Conservation (phyloP, 2,797 vertebrate genomes). For the Parambassis ranga region DNA sequence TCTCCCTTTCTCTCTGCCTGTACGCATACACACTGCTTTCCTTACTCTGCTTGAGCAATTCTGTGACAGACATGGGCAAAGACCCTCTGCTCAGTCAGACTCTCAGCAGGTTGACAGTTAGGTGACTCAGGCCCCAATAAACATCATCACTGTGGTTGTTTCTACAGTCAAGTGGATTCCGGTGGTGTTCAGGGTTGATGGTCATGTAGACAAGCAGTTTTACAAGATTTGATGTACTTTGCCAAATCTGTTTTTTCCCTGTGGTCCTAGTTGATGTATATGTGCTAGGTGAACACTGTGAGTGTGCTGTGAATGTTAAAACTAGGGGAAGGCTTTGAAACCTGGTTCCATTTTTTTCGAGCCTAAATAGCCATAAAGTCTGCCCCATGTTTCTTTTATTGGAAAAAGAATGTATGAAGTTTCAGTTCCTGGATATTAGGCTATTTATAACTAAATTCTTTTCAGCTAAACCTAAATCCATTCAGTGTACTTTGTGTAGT, state of each 20-base stretch:
- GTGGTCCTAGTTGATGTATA: constrained; percentile 4
- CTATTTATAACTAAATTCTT: background rate
- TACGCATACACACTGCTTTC: constrained; percentile 15
- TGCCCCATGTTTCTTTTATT: constrained; percentile 2
- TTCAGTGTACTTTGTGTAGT: no score
- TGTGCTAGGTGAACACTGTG: background rate
- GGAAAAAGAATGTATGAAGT: background rate
- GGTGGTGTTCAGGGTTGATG: constrained; percentile 51
- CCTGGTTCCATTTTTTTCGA: background rate
- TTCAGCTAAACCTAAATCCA: background rate
- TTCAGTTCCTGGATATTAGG: background rate
- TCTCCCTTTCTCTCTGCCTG: background rate
- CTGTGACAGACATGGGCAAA: constrained; percentile 69
- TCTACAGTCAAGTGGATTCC: constrained; percentile 55
- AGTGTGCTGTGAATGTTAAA: background rate
- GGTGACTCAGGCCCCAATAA: constrained; percentile 62
- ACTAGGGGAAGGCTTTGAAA: no score
- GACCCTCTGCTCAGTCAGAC: constrained; percentile 60
- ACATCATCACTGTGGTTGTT: constrained; percentile 54
- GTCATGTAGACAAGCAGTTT: constrained; percentile 45
- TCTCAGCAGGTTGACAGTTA: constrained; percentile 57
- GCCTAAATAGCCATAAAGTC: background rate
- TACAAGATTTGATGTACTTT: constrained; percentile 32
- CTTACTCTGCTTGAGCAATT: constrained; percentile 61
- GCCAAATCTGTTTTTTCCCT: constrained; percentile 12